Conservation (phyloP, 2,888 invertebrate species). For the Deroplatys truncata region DNA sequence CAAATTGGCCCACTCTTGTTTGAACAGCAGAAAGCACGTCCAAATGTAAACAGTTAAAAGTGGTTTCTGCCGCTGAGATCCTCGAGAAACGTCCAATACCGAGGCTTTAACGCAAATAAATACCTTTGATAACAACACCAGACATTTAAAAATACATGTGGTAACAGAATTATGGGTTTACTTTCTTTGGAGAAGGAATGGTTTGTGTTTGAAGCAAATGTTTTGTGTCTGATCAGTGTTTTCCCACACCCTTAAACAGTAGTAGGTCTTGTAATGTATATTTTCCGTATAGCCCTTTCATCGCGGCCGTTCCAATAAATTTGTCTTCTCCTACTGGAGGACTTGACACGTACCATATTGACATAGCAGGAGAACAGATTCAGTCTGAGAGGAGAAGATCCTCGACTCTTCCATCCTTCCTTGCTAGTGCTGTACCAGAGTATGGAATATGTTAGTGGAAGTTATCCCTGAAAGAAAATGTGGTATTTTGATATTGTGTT, state of each 20-base stretch:
- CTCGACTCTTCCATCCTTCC: neutral
- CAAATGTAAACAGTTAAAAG: neutral
- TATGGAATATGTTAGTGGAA: no score
- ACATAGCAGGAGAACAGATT: neutral
- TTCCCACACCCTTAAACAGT: conserved; percentile 2
- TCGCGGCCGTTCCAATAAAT: conserved; percentile 25
- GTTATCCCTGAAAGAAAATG: no score
- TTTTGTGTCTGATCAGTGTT: conserved; percentile 20
- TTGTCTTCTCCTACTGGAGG: conserved; percentile 2
- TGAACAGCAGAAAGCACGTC: neutral
- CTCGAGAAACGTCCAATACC: neutral
- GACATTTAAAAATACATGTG: conserved; percentile 30
- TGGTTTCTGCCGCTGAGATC: neutral
- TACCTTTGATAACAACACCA: conserved; percentile 7
- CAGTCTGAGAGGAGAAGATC: neutral
- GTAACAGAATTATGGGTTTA: conserved; percentile 31
- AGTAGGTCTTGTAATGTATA: neutral
- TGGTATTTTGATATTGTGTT: no score
- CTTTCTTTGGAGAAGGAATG: neutral
- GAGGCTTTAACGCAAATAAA: neutral
- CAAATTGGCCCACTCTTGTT: neutral
- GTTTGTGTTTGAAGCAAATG: neutral
- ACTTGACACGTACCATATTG: neutral
- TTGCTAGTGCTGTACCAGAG: no score
- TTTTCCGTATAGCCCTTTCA: conserved; percentile 13